A percentile compares a stretch with the other conserved stretches of the same genome.
Evolutionary conservation across 2,888 invertebrate species (phyloP).

Genomic region (Horisme vitalbata): DNA sequence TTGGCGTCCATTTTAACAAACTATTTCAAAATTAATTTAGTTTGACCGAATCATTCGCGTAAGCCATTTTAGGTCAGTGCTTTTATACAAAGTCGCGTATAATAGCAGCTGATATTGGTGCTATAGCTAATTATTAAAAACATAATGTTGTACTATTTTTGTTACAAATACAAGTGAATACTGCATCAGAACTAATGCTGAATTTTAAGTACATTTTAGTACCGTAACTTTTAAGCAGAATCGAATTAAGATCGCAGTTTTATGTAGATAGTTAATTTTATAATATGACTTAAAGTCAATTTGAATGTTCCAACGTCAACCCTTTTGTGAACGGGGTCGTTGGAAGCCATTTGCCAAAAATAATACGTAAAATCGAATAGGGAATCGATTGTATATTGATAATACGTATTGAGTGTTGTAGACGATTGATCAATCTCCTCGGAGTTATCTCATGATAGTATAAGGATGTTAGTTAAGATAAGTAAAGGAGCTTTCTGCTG

Average conservation of each 20-base stretch:
- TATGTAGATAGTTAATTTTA: conserved; percentile 62
- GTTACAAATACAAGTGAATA: conserved; percentile 15
- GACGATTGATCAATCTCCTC: conserved; percentile 58
- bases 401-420: conserved; percentile 58
- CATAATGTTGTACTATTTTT: conserved; percentile 25
- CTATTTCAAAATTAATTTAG: conserved; percentile 25
- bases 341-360: conserved; percentile 76
- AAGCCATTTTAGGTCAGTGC: conserved; percentile 46
- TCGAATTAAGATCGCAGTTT: conserved; percentile 33
- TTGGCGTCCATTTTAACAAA: conserved; percentile 63
- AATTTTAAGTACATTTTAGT: conserved; percentile 11
- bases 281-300: conserved; percentile 72
- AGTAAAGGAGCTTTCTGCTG: conserved; percentile 27
- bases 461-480: conserved; percentile 67
- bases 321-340: conserved; percentile 49
- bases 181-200: conserved; percentile 6
- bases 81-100: conserved; percentile 56
- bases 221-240: conserved; percentile 26
- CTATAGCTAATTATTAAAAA: conserved; percentile 57
- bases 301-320: conserved; percentile 56
- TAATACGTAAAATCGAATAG: conserved; percentile 60
- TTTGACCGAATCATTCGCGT: conserved; percentile 28
- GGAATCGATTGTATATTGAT: conserved; percentile 48
- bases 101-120: conserved; percentile 78
- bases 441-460: conserved; percentile 70